Conservation (phyloP, 1,140 invertebrate genomes). For the Limonius californicus region DNA sequence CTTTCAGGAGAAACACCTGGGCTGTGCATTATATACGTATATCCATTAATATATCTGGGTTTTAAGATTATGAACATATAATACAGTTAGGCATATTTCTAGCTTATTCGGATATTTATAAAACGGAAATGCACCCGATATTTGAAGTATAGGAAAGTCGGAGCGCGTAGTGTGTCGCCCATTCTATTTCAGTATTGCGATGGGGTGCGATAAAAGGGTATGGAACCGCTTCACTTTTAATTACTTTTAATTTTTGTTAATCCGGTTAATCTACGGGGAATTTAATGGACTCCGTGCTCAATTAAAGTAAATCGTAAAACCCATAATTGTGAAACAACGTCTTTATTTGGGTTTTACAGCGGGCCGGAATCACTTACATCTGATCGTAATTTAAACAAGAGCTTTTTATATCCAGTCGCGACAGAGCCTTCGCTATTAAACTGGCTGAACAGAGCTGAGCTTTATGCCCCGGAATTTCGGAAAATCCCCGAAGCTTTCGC, state of each 20-base stretch:
- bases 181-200: no score
- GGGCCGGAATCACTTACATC: conserved; percentile 26
- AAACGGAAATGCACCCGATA: no score
- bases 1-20: no score
- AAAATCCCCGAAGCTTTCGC: conserved; percentile 31
- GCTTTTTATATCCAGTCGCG: conserved; percentile 27
- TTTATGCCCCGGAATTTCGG: conserved; percentile 31
- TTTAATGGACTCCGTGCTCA: conserved; percentile 12
- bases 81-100: no score
- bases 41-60: no score
- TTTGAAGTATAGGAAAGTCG: no score
- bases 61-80: no score
- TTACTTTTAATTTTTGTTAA: conserved; percentile 4
- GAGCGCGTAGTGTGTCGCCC: no score
- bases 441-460: conserved; percentile 19
- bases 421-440: conserved; percentile 28
- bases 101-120: no score
- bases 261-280: conserved; percentile 7
- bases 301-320: conserved; percentile 15
- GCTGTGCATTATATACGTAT: no score
- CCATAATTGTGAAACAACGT: conserved; percentile 12
- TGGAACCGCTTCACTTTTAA: not conserved
- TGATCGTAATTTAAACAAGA: conserved; percentile 32
- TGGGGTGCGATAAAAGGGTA: no score
- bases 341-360: conserved; percentile 21